A percentile compares a stretch with the other conserved stretches of the same genome.
phyloP scores from a whole-genome alignment of 2,888 invertebrate species.

The Apamea sordens region DNA sequence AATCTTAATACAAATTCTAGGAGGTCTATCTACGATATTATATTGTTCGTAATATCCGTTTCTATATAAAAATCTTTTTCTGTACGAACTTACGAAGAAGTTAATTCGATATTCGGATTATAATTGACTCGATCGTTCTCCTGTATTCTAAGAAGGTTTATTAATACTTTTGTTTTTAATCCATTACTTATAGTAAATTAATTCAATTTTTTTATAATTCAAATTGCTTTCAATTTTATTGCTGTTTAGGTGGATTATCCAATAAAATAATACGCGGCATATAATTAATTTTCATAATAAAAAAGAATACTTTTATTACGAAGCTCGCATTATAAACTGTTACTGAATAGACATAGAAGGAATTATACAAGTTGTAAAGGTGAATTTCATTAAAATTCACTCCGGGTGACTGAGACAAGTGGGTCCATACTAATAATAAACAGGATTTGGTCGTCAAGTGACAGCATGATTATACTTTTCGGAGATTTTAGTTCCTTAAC shows the following conservation, averaged over 20 bases:
- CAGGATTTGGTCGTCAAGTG: conserved; percentile 82
- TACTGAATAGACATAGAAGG: conserved; percentile 65
- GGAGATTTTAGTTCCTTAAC: conserved; percentile 67
- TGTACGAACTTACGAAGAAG: not conserved
- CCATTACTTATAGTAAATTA: conserved; percentile 18
- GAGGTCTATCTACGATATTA: conserved; percentile 75
- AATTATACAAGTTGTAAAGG: conserved; percentile 73
- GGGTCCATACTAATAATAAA: conserved; percentile 75
- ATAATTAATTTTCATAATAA: conserved; percentile 77
- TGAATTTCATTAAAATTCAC: conserved; percentile 83
- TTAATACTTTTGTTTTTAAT: conserved; percentile 41
- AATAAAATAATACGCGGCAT: conserved; percentile 64
- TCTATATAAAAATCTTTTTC: conserved; percentile 24
- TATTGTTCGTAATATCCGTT: conserved; percentile 54
- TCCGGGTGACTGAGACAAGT: conserved; percentile 80
- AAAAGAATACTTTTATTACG: conserved; percentile 76
- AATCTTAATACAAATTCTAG: conserved; percentile 82
- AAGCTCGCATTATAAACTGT: conserved; percentile 70
- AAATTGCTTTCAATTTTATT: conserved; percentile 65
- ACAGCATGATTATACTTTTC: conserved; percentile 73
- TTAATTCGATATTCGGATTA: conserved; percentile 11
- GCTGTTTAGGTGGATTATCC: conserved; percentile 65
- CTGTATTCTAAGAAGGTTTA: not conserved
- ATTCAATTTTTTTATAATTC: conserved; percentile 64
- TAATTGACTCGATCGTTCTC: not conserved